Conservation (phyloP, 1,140 invertebrate species). For the Pogonomyrmex californicus region DNA sequence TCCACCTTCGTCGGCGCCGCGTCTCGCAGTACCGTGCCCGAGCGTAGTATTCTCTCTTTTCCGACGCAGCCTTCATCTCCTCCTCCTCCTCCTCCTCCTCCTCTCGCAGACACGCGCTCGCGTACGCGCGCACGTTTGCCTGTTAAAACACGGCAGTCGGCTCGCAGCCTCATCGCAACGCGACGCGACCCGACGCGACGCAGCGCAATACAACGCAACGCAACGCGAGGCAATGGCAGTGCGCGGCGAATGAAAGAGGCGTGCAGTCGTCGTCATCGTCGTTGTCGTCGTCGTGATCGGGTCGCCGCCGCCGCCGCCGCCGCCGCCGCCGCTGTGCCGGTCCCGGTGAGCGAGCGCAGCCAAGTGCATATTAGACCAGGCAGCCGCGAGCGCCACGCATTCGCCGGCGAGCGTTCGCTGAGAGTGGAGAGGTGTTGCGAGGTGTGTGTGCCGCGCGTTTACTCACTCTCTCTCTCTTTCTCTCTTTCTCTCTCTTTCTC, state of each 20-base stretch:
- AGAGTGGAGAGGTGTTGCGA: slow-evolving; percentile 58
- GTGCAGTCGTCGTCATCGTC: slow-evolving; percentile 44
- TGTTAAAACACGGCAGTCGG: slow-evolving; percentile 80
- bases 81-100: background rate
- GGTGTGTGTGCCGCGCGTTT: background rate
- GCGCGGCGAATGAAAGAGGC: slow-evolving; percentile 45
- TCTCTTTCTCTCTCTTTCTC: slow-evolving; percentile 15
- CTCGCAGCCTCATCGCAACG: slow-evolving; percentile 74
- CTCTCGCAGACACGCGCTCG: slow-evolving; percentile 62
- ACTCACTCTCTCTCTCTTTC: slow-evolving; percentile 3
- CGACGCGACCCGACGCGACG: slow-evolving; percentile 60
- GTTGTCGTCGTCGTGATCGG: slow-evolving; percentile 3
- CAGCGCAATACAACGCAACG: slow-evolving; percentile 55
- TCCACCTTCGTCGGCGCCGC: slow-evolving; percentile 32
- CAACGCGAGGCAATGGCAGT: slow-evolving; percentile 43
- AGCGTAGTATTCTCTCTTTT: slow-evolving; percentile 23
- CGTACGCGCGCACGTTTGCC: slow-evolving; percentile 73
- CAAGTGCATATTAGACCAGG: slow-evolving; percentile 81
- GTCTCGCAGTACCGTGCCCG: background rate
- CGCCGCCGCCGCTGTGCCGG: slow-evolving; percentile 66
- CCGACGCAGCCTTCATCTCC: background rate
- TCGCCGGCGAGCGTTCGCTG: slow-evolving; percentile 81
- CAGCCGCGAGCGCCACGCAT: slow-evolving; percentile 75
- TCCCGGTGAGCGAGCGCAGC: slow-evolving; percentile 68
- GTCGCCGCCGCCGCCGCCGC: slow-evolving; percentile 36